Base-by-base conservation (phyloP, 2,888 invertebrate species). In the Lucinisca nassula region DNA sequence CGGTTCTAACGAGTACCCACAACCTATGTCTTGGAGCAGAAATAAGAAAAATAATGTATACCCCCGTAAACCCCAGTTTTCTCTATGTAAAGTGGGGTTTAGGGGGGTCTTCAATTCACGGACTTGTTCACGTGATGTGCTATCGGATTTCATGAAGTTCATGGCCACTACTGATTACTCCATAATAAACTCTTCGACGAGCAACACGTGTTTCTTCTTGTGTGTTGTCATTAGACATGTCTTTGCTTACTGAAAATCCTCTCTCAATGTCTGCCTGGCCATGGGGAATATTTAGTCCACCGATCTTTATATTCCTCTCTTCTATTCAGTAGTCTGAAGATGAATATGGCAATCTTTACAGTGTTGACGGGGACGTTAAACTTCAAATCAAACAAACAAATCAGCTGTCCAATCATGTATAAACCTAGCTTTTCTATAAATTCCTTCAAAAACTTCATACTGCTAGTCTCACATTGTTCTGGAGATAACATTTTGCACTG, bases 401-500 rank as follows among this genome's bases (percentile, higher is more conserved):
- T 30, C n/a, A 30, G 61, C 61, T 61, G 61, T 30, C n/a, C 21
- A 51, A 51, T 51, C 21, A 51, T 51, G 17, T 51, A 51, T 51
- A 51, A 51, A 51, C 61, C 30, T 61, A 61, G 61, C 61, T 61
- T 61, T 61, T 61, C 61, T 61, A 27, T 61, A 61, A 30, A 2
- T 61, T 61, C 61, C 61, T 61, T 61, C 2, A 61, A 61, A 24
- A 61, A 61, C 14, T 24, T 61, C 61, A 61, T 61, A 30, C 30
- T 61, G 61, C 61, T 61, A 27, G 4, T 30, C 4, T 61, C 61
- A 61, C 61, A 61, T 61, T 61, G 27, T 61, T 61, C 61, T 61
- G 61, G 61, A 30, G 61, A 61, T 61, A 61, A 61, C 30, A 24
- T 61, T 61, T 61, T 61, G 38, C 58, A 73, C 73, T 81, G 74